Base-by-base conservation (phyloP, 2,888 invertebrate genomes). In the Chromoteleia sp. region DNA sequence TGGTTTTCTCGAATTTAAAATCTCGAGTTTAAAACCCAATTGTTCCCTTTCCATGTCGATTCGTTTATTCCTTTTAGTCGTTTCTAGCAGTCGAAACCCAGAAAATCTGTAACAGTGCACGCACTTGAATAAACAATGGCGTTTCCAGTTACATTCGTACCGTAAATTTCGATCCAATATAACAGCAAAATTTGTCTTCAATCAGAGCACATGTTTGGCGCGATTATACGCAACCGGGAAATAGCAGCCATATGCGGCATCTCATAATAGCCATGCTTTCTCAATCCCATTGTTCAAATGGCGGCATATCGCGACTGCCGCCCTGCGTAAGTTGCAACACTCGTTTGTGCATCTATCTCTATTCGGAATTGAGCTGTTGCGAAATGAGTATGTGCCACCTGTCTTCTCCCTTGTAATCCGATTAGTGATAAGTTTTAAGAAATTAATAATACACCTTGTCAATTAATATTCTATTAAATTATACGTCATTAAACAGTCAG, bases 241-340 rank as follows among this genome's bases (percentile, higher is more conserved):
- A 78, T 65, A 68, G 74, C 12, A 65, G 3, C 81, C 81, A 78
- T 82, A 78, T 70, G 75, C 56, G 76, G 71, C 56, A 58, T 67
- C 71, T 81, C 43, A 78, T 78, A 68, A 81, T 83, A 76, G 74
- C 33, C 61, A 70, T 43, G 79, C 83, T 88, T 88, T 86, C 87
- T 81, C 86, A 87, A 88, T 86, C 85, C 71, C 84, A 88, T 88
- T 87, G 87, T 87, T 83, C 81, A 65, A 71, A 81, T 81, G 73
- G 82, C 81, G 52, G 54, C 78, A 73, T 81, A 81, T 83, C 81
- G 80, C 79, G 80, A 73, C 76, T 78, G 79, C 83, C 82, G 81
- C 77, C 76, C 76, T 76, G 74, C 63, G 67, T 70, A 48, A 48
- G 63, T 83, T 80, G 45, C 80, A 41, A 77, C 63, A 78, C 41